A percentile compares a stretch with the other conserved stretches of the same genome.
Conservation (phyloP, 2,888 invertebrate species). For the Hirtodrosophila trivittata region DNA sequence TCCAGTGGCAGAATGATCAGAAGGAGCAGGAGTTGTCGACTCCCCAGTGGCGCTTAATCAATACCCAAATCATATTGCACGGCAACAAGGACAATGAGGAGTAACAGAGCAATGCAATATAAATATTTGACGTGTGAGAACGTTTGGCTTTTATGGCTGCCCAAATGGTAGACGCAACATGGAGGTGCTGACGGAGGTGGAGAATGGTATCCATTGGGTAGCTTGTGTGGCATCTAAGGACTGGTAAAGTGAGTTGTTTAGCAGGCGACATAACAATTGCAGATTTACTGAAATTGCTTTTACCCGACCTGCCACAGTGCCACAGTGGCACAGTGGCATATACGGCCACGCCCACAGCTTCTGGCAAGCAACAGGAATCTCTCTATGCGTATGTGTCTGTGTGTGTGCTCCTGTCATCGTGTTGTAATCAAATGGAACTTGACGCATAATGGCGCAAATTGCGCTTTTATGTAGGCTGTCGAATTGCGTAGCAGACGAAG, state of each 20-base stretch:
- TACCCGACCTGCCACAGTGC: slow-evolving; percentile 27
- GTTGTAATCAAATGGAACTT: slow-evolving; percentile 74
- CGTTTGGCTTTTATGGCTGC: slow-evolving; percentile 64
- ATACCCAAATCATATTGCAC: slow-evolving; percentile 68
- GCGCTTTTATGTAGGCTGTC: slow-evolving; percentile 76
- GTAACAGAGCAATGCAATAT: slow-evolving; percentile 59
- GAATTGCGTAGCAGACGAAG: slow-evolving; percentile 44
- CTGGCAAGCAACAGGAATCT: slow-evolving; percentile 19
- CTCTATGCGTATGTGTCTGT: slow-evolving; percentile 5
- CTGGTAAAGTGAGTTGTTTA: slow-evolving; percentile 67
- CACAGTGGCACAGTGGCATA: slow-evolving; percentile 1
- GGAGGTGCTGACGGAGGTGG: not conserved
- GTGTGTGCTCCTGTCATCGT: slow-evolving; percentile 60
- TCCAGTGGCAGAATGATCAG: too few species aligned
- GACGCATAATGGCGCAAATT: slow-evolving; percentile 75
- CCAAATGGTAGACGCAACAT: slow-evolving; percentile 26
- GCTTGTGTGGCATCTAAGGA: slow-evolving; percentile 8
- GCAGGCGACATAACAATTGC: slow-evolving; percentile 77
- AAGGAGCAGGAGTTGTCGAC: too few species aligned
- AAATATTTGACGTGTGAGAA: slow-evolving; percentile 77
- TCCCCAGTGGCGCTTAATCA: slow-evolving; percentile 67
- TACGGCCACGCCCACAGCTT: slow-evolving; percentile 25
- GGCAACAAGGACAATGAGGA: slow-evolving; percentile 3
- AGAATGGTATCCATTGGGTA: not conserved
- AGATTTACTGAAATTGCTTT: slow-evolving; percentile 78